Conservation (phyloP, 2,113 vertebrate species). For the Caranx melampygus region DNA sequence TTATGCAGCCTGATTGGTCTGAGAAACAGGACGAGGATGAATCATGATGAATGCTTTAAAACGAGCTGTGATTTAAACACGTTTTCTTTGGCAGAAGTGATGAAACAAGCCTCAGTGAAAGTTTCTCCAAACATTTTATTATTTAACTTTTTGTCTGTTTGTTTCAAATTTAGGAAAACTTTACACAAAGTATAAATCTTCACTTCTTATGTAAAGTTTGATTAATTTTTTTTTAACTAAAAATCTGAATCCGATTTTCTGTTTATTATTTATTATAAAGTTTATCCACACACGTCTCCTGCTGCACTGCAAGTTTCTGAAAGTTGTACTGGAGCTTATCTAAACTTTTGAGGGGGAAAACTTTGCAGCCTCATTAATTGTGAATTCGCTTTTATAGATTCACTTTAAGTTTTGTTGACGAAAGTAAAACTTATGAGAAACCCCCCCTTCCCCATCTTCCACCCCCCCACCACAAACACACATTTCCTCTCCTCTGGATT, state of each 20-base stretch:
- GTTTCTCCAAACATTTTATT: background rate
- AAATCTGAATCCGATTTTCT: no score
- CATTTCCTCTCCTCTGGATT: slow-evolving; percentile 8
- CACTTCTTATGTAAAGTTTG: background rate
- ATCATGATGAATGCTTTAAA: background rate
- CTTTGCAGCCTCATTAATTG: background rate
- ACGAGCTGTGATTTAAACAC: background rate
- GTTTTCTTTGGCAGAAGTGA: background rate
- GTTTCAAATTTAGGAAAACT: background rate
- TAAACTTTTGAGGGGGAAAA: background rate
- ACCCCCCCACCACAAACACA: slow-evolving; percentile 43
- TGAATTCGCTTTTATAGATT: background rate
- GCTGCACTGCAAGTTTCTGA: background rate
- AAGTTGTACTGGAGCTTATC: background rate
- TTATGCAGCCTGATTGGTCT: slow-evolving; percentile 22
- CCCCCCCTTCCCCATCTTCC: no score
- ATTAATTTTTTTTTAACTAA: background rate
- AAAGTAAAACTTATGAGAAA: slow-evolving; percentile 9
- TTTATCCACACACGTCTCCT: no score
- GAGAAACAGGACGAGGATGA: slow-evolving; percentile 33
- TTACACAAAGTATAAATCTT: background rate
- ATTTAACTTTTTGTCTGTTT: background rate
- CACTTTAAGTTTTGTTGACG: background rate
- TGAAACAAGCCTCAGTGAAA: background rate
- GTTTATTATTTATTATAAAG: no score